Percentiles rank a stretch among this genome's conserved stretches.
These are phyloP conservation scores for Drosophila vallismaia DNA, from an alignment of 2,888 invertebrate genomes.

Conservation along the genomic window DNA sequence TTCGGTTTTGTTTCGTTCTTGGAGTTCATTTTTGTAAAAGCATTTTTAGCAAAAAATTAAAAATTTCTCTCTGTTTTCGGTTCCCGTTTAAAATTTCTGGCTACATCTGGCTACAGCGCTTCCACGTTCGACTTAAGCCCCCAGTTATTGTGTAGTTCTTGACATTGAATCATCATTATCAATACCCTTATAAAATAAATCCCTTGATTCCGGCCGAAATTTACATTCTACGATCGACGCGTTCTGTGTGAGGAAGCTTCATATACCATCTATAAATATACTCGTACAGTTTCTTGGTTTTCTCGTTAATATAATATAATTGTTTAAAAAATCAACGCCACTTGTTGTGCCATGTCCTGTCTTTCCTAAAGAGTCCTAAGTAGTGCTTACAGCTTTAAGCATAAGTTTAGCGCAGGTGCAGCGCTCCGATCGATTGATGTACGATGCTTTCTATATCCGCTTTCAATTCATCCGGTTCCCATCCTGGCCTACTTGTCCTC, in stretches of 20 bases:
- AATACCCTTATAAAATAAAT: slow-evolving; percentile 74
- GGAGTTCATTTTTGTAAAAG: slow-evolving; percentile 73
- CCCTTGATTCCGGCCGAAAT: slow-evolving; percentile 54
- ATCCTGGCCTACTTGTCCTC: slow-evolving; percentile 80
- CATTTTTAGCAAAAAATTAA: slow-evolving; percentile 81
- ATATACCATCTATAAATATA: slow-evolving; percentile 77
- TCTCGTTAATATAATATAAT: slow-evolving; percentile 56
- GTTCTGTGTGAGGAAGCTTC: slow-evolving; percentile 71
- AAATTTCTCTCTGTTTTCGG: slow-evolving; percentile 54
- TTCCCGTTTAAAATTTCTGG: slow-evolving; percentile 56
- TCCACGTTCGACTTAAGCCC: slow-evolving; percentile 28
- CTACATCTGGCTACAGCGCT: slow-evolving; percentile 59
- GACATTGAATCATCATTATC: slow-evolving; percentile 35
- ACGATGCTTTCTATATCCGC: slow-evolving; percentile 20
- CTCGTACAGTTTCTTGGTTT: slow-evolving; percentile 50
- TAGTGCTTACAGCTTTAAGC: slow-evolving; percentile 55
- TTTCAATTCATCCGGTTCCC: slow-evolving; percentile 13
- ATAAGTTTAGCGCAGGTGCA: slow-evolving; percentile 51
- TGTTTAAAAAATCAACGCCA: slow-evolving; percentile 73
- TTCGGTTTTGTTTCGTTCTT: slow-evolving; percentile 25
- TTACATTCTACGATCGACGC: slow-evolving; percentile 29
- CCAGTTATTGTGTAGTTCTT: slow-evolving; percentile 31
- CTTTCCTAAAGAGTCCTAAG: slow-evolving; percentile 42
- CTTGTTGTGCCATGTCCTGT: slow-evolving; percentile 50
- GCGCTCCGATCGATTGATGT: slow-evolving; percentile 55